Conservation (phyloP, 2,888 invertebrate genomes). For the Shargacucullia verbasci region DNA sequence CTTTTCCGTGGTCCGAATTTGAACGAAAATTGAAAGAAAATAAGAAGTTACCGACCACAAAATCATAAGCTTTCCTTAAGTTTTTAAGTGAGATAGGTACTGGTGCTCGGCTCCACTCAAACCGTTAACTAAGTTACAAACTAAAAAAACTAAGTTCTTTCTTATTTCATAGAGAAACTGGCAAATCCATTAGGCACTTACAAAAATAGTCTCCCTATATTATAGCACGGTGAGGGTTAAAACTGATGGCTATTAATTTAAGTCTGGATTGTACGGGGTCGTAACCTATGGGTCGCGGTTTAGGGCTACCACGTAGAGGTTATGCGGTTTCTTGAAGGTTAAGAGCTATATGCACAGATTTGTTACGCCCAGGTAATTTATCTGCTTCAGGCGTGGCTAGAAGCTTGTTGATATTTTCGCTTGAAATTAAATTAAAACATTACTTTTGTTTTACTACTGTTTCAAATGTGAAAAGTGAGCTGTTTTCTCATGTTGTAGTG, state of each 20-base stretch:
- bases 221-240: conserved; percentile 8
- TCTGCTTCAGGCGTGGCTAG: conserved; percentile 25
- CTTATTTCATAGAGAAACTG: not conserved
- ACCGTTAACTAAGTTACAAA: not conserved
- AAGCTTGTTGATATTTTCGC: not conserved
- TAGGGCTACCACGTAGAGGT: conserved; percentile 38
- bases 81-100: not conserved
- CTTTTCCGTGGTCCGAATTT: too few species aligned
- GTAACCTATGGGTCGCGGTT: conserved; percentile 37
- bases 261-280: conserved; percentile 29
- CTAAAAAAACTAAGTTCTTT: not conserved
- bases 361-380: conserved; percentile 36
- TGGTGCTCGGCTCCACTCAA: not conserved
- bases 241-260: conserved; percentile 23
- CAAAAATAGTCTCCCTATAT: conserved; percentile 5
- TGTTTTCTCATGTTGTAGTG: too few species aligned
- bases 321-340: conserved; percentile 50
- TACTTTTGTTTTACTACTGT: too few species aligned
- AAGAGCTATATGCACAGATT: conserved; percentile 38
- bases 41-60: not conserved
- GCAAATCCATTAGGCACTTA: conserved; percentile 8
- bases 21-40: not conserved
- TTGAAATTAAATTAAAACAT: too few species aligned
- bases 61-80: not conserved
- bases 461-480: too few species aligned